Percentiles rank a stretch among this genome's conserved stretches.
These are phyloP conservation scores for Mimas tiliae DNA, from an alignment of 2,888 invertebrate species.

Conservation along the genomic window DNA sequence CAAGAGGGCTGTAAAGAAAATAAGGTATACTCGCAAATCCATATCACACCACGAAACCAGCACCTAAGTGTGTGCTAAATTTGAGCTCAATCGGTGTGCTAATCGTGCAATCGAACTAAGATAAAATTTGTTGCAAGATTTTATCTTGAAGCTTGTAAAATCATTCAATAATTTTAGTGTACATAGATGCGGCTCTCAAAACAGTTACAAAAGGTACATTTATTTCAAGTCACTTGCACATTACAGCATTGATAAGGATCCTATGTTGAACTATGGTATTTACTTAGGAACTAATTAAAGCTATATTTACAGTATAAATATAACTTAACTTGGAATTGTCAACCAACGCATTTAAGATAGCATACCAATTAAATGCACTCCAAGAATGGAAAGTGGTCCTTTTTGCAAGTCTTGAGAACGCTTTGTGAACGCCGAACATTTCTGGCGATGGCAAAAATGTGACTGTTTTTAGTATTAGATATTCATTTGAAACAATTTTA, in stretches of 20 bases:
- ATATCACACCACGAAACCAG: too few species aligned
- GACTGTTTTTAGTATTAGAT: constrained; percentile 56
- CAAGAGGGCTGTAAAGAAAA: too few species aligned
- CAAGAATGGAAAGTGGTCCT: constrained; percentile 61
- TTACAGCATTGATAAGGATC: constrained; percentile 14
- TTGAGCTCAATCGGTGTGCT: too few species aligned
- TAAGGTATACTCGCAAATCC: too few species aligned
- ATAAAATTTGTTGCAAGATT: too few species aligned
- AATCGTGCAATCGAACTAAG: too few species aligned
- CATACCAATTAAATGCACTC: constrained; percentile 69
- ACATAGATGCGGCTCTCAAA: too few species aligned
- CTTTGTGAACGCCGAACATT: constrained; percentile 72
- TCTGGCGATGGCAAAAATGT: constrained; percentile 66
- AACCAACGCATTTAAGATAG: constrained; percentile 43
- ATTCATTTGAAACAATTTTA: constrained; percentile 57
- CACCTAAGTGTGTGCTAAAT: too few species aligned
- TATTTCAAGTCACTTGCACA: not conserved
- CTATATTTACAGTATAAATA: constrained; percentile 13
- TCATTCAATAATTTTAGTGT: too few species aligned
- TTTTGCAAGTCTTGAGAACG: constrained; percentile 62
- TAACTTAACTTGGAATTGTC: constrained; percentile 34
- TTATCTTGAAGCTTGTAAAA: too few species aligned
- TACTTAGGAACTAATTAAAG: constrained; percentile 14
- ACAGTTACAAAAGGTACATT: too few species aligned
- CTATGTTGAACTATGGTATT: constrained; percentile 3